Conservation (phyloP, 2,888 invertebrate genomes). For the Parnassius apollo region DNA sequence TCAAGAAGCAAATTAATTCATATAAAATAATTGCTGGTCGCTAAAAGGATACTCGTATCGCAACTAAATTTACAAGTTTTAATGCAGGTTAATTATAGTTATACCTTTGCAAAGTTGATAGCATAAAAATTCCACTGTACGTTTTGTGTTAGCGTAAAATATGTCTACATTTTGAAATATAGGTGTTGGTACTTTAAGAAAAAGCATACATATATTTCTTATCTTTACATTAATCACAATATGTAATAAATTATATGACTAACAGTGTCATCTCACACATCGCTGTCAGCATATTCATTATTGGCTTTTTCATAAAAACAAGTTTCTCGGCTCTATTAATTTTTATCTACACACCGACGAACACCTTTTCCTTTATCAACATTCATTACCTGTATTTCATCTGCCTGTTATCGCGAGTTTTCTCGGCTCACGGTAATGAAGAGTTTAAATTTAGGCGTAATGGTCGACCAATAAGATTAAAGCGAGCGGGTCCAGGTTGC, state of each 20-base stretch:
- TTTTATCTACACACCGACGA: conserved; percentile 50
- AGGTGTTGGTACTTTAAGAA: conserved; percentile 27
- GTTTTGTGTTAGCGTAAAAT: conserved; percentile 16
- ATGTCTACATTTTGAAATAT: conserved; percentile 23
- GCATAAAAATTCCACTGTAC: conserved; percentile 23
- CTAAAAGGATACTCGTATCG: not conserved
- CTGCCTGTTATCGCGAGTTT: conserved; percentile 72
- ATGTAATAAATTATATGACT: conserved; percentile 44
- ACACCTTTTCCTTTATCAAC: conserved; percentile 61
- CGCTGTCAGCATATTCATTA: conserved; percentile 49
- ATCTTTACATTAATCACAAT: conserved; percentile 36
- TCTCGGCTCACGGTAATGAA: conserved; percentile 78
- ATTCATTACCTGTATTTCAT: conserved; percentile 76
- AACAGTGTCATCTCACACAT: conserved; percentile 45
- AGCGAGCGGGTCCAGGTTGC: conserved; percentile 68
- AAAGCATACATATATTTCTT: conserved; percentile 33
- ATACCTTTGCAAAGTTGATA: conserved; percentile 17
- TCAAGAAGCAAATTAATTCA: not conserved
- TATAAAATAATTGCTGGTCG: not conserved
- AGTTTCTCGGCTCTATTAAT: conserved; percentile 46
- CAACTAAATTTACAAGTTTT: conserved; percentile 13
- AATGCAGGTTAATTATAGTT: conserved; percentile 24
- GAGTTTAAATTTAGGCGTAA: conserved; percentile 81
- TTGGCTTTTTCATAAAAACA: conserved; percentile 46
- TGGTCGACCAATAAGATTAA: conserved; percentile 81